These are phyloP conservation scores for Botia kubotai DNA, from an alignment of 2,797 vertebrate genomes.

Conservation along the genomic window DNA sequence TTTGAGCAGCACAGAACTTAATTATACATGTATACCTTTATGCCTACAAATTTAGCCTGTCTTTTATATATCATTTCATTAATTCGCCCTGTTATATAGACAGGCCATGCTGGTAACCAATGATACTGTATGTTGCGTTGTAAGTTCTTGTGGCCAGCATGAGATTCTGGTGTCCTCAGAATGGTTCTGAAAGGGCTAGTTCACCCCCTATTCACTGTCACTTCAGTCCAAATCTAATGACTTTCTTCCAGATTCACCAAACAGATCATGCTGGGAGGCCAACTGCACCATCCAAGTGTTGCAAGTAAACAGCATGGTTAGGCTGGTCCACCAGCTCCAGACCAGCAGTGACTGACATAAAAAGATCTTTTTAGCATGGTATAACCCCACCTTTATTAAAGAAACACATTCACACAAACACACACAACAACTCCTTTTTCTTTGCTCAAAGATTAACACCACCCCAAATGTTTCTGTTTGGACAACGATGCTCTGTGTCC, in stretches of 20 bases:
- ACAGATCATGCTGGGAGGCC: no score
- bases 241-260: no score
- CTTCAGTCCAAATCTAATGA: no score
- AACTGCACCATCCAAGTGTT: background rate
- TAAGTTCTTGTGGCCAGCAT: no score
- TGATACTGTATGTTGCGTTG: background rate
- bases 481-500: constrained; percentile 28
- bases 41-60: background rate
- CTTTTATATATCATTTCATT: background rate
- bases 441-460: background rate
- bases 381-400: background rate
- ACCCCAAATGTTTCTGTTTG: background rate
- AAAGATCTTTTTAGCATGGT: background rate
- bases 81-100: background rate
- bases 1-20: constrained; percentile 1
- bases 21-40: background rate
- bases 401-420: constrained; percentile 9
- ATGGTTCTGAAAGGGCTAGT: no score
- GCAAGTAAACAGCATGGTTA: background rate
- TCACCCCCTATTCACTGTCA: no score
- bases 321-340: background rate
- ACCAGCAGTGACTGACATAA: background rate
- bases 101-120: background rate
- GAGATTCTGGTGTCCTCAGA: no score
- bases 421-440: background rate